These are phyloP conservation scores for Antitype chi DNA, from an alignment of 2,888 invertebrate genomes.

Conservation along the genomic window DNA sequence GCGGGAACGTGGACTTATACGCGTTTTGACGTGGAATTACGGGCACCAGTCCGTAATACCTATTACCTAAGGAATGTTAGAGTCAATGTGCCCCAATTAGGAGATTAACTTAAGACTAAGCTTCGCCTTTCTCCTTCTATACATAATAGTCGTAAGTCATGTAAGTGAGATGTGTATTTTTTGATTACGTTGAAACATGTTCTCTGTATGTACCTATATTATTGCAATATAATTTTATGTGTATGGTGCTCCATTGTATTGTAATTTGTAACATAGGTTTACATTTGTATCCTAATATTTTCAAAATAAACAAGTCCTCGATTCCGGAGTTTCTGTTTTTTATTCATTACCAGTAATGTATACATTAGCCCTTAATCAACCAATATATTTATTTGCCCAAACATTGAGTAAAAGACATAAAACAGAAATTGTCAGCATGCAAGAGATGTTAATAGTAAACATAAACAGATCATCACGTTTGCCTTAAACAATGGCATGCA, in stretches of 20 bases:
- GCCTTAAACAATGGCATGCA: too few species aligned
- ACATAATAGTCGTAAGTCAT: constrained; percentile 76
- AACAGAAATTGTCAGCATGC: too few species aligned
- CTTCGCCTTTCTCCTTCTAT: constrained; percentile 84
- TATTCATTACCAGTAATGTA: background rate
- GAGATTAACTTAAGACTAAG: constrained; percentile 78
- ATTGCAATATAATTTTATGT: constrained; percentile 84
- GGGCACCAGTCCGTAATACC: background rate
- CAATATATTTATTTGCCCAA: too few species aligned
- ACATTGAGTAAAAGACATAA: too few species aligned
- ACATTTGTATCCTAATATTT: constrained; percentile 88
- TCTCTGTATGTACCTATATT: constrained; percentile 73
- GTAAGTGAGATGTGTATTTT: constrained; percentile 79
- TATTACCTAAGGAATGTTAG: constrained; percentile 30
- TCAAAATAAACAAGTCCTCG: constrained; percentile 87
- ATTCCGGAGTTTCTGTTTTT: constrained; percentile 70
- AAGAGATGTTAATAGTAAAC: too few species aligned
- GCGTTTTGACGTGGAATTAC: background rate
- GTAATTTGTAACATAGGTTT: constrained; percentile 81
- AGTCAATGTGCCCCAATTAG: constrained; percentile 75
- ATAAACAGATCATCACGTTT: too few species aligned
- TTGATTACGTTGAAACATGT: constrained; percentile 72
- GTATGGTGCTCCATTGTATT: constrained; percentile 88
- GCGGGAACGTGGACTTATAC: background rate
- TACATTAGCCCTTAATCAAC: too few species aligned